These are phyloP conservation scores for Dicyrtoma fusca DNA, from an alignment of 2,888 invertebrate genomes.

Conservation along the genomic window DNA sequence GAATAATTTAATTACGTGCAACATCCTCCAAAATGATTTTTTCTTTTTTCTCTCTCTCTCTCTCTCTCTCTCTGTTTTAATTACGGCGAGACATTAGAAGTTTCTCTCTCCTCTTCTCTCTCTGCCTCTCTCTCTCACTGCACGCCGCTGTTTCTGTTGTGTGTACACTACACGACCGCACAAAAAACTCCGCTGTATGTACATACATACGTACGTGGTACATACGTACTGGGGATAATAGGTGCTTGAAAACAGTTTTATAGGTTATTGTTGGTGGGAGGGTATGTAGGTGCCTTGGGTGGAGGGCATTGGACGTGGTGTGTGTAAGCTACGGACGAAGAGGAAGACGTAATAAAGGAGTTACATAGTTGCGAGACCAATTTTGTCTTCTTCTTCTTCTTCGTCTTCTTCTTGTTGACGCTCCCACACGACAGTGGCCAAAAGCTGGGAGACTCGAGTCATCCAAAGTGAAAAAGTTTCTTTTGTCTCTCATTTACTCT, in stretches of 20 bases:
- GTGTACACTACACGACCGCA: neutral
- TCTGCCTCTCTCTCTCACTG: neutral
- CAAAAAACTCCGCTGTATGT: no score
- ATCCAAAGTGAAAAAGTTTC: slow-evolving; percentile 42
- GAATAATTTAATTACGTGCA: slow-evolving; percentile 57
- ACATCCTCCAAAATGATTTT: slow-evolving; percentile 53
- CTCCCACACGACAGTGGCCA: neutral
- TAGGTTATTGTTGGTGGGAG: no score
- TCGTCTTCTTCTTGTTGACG: neutral
- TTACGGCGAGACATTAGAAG: slow-evolving; percentile 45
- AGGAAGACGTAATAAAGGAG: no score
- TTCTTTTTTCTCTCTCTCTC: slow-evolving; percentile 32
- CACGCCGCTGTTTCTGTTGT: neutral
- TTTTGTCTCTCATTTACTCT: slow-evolving; percentile 20
- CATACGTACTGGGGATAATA: no score
- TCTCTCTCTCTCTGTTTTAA: slow-evolving; percentile 52
- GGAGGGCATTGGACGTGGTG: no score
- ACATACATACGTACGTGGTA: no score
- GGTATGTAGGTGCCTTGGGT: no score
- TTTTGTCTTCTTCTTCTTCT: slow-evolving; percentile 17
- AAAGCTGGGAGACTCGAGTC: slow-evolving; percentile 6
- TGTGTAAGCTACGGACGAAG: no score
- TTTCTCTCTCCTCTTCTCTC: slow-evolving; percentile 30
- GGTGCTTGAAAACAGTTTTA: no score
- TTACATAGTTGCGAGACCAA: slow-evolving; percentile 4